These are phyloP conservation scores for Otus scops DNA, from an alignment of 2,797 vertebrate genomes.

Conservation along the genomic window DNA sequence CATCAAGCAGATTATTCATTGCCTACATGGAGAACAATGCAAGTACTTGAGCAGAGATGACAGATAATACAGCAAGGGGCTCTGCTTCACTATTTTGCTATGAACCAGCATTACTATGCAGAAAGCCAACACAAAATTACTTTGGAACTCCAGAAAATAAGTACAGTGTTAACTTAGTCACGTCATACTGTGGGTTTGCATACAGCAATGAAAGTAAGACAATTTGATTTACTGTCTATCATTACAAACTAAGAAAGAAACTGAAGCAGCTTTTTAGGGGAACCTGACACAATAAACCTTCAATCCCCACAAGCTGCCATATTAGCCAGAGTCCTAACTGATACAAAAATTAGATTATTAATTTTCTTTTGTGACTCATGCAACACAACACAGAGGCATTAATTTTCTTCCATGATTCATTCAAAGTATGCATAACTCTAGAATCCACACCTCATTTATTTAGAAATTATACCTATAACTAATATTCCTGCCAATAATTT, in stretches of 20 bases:
- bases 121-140: not conserved
- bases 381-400: not conserved
- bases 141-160: not conserved
- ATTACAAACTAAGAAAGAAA: not conserved
- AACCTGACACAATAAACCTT: not conserved
- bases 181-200: not conserved
- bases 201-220: not conserved
- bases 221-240: not conserved
- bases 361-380: conserved; percentile 5
- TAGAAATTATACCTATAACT: not conserved
- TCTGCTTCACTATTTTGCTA: not conserved
- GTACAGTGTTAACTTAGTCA: not conserved
- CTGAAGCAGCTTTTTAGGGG: not conserved
- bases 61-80: not conserved
- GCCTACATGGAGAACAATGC: not conserved
- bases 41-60: not conserved
- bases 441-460: not conserved
- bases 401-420: not conserved
- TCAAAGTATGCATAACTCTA: not conserved
- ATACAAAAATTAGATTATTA: not conserved
- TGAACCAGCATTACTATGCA: not conserved
- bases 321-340: not conserved
- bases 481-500: not conserved
- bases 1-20: not conserved
- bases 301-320: not conserved